Conservation (phyloP, 2,113 vertebrate genomes). For the mouse (Mus musculus) region GRCm39 chr10:99992001-99992500, state of each 20-base stretch:
- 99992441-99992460: too few relatives aligned
- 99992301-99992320: neutral
- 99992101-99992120: neutral
- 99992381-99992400: too few relatives aligned
- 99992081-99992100: neutral
- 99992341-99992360: too few relatives aligned
- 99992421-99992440: too few relatives aligned
- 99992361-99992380: too few relatives aligned
- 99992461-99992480: too few relatives aligned
- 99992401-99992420: too few relatives aligned
- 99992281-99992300: too few relatives aligned
- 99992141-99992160: neutral
- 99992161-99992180: neutral
- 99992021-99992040: neutral
- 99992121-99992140: neutral
- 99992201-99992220: neutral
- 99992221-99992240: neutral
- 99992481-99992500: too few relatives aligned
- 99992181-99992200: neutral
- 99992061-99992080: neutral
- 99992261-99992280: neutral
- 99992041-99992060: neutral
- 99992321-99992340: too few relatives aligned
- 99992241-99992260: neutral
- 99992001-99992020: neutral